Percentiles rank a stretch among this genome's conserved stretches.
Evolutionary conservation across 35 echinoderm and acorn worm genomes (phyloP).

Genomic region (Heliocidaris tuberculata): DNA sequence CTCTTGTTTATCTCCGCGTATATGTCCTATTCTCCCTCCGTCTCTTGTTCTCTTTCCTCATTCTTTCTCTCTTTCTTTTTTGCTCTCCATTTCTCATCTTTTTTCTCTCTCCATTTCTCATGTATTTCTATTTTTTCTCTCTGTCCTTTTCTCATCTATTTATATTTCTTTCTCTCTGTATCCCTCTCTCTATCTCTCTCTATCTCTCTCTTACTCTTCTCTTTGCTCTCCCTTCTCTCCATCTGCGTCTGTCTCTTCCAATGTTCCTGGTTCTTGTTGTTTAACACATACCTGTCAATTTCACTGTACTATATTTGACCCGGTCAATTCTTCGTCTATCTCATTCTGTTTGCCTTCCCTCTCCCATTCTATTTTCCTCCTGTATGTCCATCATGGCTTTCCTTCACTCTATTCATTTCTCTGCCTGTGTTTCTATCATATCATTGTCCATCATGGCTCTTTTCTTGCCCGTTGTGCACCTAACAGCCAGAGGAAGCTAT

Average conservation of each 20-base stretch:
- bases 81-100: neutral
- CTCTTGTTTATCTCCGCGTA: no score
- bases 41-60: no score
- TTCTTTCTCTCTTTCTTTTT: neutral
- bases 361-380: neutral
- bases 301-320: no score
- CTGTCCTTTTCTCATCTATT: no score
- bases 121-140: no score
- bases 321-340: neutral
- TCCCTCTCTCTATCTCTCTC: neutral
- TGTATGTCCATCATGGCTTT: neutral
- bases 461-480: neutral
- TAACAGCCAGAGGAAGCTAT: conserved; percentile 4
- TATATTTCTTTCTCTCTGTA: neutral
- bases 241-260: neutral
- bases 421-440: neutral
- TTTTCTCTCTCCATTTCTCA: neutral
- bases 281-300: no score
- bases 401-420: no score
- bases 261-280: no score
- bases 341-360: neutral
- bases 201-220: neutral
- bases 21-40: no score
- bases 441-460: neutral
- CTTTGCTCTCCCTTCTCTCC: neutral